Evolutionary conservation across 2,797 vertebrate species (phyloP), one percentile per base, ranked within the genome.

Genomic region (Gymnodraco acuticeps): DNA sequence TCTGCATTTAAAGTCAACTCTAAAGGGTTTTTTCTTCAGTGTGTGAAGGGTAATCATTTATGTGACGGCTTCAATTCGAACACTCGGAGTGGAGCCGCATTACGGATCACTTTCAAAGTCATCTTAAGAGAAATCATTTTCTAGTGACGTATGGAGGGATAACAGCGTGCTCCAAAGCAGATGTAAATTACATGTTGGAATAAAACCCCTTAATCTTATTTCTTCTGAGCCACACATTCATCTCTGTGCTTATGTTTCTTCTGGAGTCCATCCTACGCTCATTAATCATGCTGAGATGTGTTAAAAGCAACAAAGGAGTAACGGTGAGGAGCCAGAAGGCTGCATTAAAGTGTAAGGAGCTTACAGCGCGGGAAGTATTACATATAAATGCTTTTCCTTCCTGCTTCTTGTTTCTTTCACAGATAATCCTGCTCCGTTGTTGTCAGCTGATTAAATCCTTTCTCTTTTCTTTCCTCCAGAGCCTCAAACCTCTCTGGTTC

Each of bases 351-450:
- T 68, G 81, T 55, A 63, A 82, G 74, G 47, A 84, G 79, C 81
- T 82, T 81, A 78, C 58, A 51, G 56, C 79, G 77, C 51, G 69
- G 65, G 63, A 66, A 80, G 60, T 77, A 66, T 43, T 63, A 62
- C 75, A 79, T 46, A 77, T 80, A 45, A 81, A 58, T 41, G 64
- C 45, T 47, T 47, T 82, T 85, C 68, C 58, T 53, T 80, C 77
- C 62, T 71, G 38, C 71, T 78, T 54, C 15, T 48, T 77, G 64
- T 55, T 80, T 81, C 72, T 78, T 87, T 6, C 54, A 2, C 41
- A 65, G 17, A 70, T 88, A 83, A 87, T 81, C 81, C 72, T 70
- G 71, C 84, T 84, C 65, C 61, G 48, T 73, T 84, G 64, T 84
- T 50, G 72, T 43, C 59, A 31, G 14, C 42, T 23, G 70, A 43